Evolutionary conservation across 2,113 vertebrate species (phyloP).

Genomic region (Poeciliopsis prolifica): DNA sequence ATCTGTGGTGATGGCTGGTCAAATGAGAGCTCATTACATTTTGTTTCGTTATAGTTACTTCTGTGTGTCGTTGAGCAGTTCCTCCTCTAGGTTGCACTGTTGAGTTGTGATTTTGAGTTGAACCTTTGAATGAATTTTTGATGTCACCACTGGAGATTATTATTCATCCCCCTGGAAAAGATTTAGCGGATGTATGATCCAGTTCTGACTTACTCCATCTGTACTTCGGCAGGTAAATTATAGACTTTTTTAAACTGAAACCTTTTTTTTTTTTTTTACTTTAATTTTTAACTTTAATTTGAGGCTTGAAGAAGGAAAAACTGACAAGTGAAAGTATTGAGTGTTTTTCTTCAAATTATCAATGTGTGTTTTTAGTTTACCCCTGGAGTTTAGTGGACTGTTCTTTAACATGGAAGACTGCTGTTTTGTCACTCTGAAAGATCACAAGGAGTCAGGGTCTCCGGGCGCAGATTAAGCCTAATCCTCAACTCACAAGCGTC

Average conservation of each 20-base stretch:
- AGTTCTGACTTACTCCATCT: constrained; percentile 20
- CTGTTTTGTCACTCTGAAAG: constrained; percentile 36
- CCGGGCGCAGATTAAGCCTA: constrained; percentile 53
- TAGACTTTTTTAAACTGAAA: constrained; percentile 19
- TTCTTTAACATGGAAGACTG: constrained; percentile 44
- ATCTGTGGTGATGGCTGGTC: background rate
- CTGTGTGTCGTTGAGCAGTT: constrained; percentile 29
- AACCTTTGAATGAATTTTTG: constrained; percentile 8
- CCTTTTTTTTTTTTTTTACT: background rate
- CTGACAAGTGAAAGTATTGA: constrained; percentile 36
- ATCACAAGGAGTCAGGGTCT: constrained; percentile 50
- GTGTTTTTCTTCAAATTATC: constrained; percentile 11
- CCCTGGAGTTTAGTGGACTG: constrained; percentile 45
- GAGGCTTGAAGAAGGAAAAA: constrained; percentile 23
- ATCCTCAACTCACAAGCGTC: constrained; percentile 51
- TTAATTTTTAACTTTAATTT: constrained; percentile 22
- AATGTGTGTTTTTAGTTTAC: constrained; percentile 42
- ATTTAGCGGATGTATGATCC: constrained; percentile 40
- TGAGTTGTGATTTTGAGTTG: constrained; percentile 42
- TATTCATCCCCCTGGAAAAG: constrained; percentile 45
- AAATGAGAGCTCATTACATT: background rate
- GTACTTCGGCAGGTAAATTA: constrained; percentile 39
- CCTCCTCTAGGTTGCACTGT: constrained; percentile 68
- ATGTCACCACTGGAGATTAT: constrained; percentile 28
- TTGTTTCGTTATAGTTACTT: background rate